Base-by-base conservation (phyloP, 1,140 invertebrate genomes). In the Bombus terrestris region DNA sequence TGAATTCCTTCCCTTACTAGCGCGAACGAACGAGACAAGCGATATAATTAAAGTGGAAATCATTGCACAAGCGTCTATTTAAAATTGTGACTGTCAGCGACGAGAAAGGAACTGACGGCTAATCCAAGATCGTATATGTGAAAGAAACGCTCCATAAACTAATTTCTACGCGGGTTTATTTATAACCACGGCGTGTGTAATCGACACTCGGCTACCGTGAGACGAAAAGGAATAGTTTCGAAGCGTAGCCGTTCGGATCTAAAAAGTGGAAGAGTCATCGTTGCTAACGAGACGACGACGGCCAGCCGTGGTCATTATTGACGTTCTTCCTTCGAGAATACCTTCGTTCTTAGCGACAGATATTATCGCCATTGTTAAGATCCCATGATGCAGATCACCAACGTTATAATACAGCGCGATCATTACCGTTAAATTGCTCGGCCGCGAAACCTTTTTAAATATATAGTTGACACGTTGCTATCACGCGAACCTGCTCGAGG, bases 231-330 rank as follows among this genome's bases (percentile, higher is more conserved):
- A 62, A 62, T 69, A 77, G 76, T 81, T 86, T 43, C 57, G 85
- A 83, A 72, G 37, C 18, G 72, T 69, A 69, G 47, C 53, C 75
- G 57, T 59, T 18, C 62, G 62, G 73, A 53, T 72, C 74, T 89
- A 39, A 37, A 92, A 92, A 92, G 80, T 92, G 81, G 87, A 90
- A 91, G 85, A 94, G 93, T 95, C 94, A 95, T 93, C 91, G 89
- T 90, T 80, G 81, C 90, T 94, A 95, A 95, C 93, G 92, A 95
- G 93, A 88, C 77, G 82, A 83, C 71, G 85, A 84, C 86, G 83
- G 89, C 90, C 82, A 88, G 78, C 71, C 86, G 82, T 81, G 53
- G 81, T 69, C 83, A 69, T 85, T 87, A 87, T 87, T 85, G 89
- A 90, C 89, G 86, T 90, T 87, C 86, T 81, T 80, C 83, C 59